Evolutionary conservation across 1,140 invertebrate genomes (phyloP), one percentile per base, ranked within the genome.

Genomic region (Cydia fagiglandana): DNA sequence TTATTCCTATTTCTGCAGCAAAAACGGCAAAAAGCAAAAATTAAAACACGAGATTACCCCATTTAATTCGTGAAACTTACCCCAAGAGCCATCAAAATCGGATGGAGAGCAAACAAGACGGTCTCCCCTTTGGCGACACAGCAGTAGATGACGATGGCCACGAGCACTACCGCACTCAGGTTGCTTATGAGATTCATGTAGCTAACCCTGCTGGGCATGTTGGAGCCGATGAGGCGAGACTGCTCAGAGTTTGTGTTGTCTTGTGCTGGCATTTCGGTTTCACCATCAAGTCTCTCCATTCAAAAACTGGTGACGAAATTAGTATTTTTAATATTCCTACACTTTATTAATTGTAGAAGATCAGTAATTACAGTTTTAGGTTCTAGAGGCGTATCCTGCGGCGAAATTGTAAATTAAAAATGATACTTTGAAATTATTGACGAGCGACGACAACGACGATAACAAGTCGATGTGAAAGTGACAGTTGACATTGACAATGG

Each of bases 81-180:
- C 68, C 88, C 88, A 34, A 91, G 70, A 61, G 88, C 79, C 91
- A 93, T 93, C 12, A 88, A 77, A 13, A 79, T 89, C 6, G 93
- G 93, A 80, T 93, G 93, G 81, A 93, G 93, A 30, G 92, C 88
- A 81, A 93, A 93, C 28, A 93, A 81, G 15, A 82, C 73, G n/a
- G 84, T 83, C 12, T 87, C 91, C 78, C 87, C 76, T 66, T 81
- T 82, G n/a, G 34, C 34, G 77, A 93, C 92, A 79, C 89, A 89
- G 70, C 89, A 89, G 73, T 90, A 93, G 75, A 81, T 75, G 13
- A 93, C 86, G 73, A 92, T 88, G 6, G 81, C 85, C 41, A 81
- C 80, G 80, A 88, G 88, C 30, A 89, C 41, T 4, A 90, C 15
- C 2, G 86, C 84, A 77, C 87, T 86, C 61, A 87, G 41, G 66